A percentile compares a stretch with the other conserved stretches of the same genome.
These are phyloP conservation scores for Enteromius treurensis DNA, from an alignment of 2,797 vertebrate species.

Conservation along the genomic window DNA sequence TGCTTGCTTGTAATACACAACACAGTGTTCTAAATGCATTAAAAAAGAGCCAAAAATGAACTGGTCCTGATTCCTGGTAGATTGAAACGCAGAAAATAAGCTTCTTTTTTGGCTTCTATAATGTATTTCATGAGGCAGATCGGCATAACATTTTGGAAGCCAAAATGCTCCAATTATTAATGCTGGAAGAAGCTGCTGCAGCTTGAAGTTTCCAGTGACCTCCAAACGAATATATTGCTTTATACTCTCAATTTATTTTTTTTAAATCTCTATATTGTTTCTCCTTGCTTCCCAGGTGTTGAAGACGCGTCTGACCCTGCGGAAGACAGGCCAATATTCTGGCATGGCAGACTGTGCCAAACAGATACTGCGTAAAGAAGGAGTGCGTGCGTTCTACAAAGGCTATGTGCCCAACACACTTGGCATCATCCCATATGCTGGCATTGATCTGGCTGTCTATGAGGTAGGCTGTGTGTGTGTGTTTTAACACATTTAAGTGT, in stretches of 20 bases:
- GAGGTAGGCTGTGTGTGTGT: conserved; percentile 77
- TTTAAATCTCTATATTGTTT: neutral
- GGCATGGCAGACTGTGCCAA: conserved; percentile 88
- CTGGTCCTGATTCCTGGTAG: neutral
- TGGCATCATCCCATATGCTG: conserved; percentile 94
- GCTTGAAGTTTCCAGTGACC: neutral
- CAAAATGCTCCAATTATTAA: conserved; percentile 10
- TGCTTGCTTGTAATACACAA: neutral
- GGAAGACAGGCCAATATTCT: conserved; percentile 89
- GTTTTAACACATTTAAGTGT: conserved; percentile 21
- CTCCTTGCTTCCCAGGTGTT: conserved; percentile 78
- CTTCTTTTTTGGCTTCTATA: neutral
- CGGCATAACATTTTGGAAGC: conserved; percentile 11
- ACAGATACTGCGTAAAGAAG: conserved; percentile 87
- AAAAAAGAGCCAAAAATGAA: neutral
- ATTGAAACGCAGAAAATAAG: conserved; percentile 16
- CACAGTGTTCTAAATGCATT: neutral
- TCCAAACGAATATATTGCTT: neutral
- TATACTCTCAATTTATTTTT: neutral
- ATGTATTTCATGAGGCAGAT: conserved; percentile 30
- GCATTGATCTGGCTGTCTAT: conserved; percentile 92
- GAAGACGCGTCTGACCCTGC: conserved; percentile 90
- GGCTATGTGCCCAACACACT: conserved; percentile 93
- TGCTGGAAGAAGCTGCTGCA: neutral
- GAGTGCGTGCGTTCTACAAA: conserved; percentile 86